Evolutionary conservation across 2,888 invertebrate species (phyloP), one percentile per base, ranked within the genome.

Genomic region (Eilema sororculum): DNA sequence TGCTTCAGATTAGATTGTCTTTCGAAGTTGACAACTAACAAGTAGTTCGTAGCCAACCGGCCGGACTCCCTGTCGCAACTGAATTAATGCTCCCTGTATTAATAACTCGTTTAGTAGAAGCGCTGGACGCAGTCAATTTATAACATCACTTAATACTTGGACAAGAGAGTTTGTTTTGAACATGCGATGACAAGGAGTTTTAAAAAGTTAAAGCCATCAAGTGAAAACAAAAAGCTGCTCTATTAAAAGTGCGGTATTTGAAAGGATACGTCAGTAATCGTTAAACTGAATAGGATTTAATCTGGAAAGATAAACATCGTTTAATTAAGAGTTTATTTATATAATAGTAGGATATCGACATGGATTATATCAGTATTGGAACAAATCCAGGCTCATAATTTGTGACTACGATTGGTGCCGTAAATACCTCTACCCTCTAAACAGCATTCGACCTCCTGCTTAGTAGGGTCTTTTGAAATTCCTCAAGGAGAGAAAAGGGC

Each of bases 1-100:
- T 52, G n/a, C 52, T 71, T 65, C 71, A 65, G 80, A 79, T 78
- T 77, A 81, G 78, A 81, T 84, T 82, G 84, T 82, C 81, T 84
- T 79, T 74, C 79, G 73, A 79, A 84, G 82, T 85, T 79, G 76
- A 73, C 80, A 81, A 81, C 83, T 78, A 77, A 74, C 73, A 76
- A 80, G 74, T 80, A 75, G 75, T 77, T 81, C 30, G 62, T 60
- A 61, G 71, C 76, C 64, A 79, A 77, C 80, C 84, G 80, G 76
- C 78, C 72, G 67, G 82, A 82, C 82, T 84, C 68, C n/a, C 79
- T 67, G 73, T 75, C 74, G 60, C 68, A 52, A 65, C 63, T 80
- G 71, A 80, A 77, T 81, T 72, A 75, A 79, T 77, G 69, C 67
- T 72, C 62, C 67, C 72, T 72, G 69, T 70, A 80, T 72, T 79